Evolutionary conservation across 37 sponge, comb jelly and placozoan species (phyloP).

Genomic region (Axinella damicornis): DNA sequence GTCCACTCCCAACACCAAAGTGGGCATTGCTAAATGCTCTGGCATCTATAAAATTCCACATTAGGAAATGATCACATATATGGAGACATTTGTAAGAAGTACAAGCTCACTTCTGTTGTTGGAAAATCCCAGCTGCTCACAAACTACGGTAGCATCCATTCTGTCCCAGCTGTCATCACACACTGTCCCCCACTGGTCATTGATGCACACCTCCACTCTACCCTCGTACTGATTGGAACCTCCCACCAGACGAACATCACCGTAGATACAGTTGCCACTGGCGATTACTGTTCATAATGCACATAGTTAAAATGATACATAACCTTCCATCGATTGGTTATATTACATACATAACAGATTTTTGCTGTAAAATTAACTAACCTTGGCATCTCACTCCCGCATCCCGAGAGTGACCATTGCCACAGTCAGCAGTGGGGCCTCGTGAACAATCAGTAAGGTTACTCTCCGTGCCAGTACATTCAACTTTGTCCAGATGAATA

Average conservation of each 20-base stretch:
- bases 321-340: no score
- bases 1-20: constrained; percentile 11
- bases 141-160: constrained; percentile 5
- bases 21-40: background rate
- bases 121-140: constrained; percentile 18
- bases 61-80: no score
- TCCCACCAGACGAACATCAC: constrained; percentile 20
- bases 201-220: constrained; percentile 37
- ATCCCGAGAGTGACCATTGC: background rate
- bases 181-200: constrained; percentile 33
- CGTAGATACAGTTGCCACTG: background rate
- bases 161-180: constrained; percentile 22
- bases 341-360: no score
- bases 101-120: background rate
- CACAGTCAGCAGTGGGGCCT: background rate
- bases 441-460: constrained; percentile 8
- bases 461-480: constrained; percentile 1
- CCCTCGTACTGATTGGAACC: constrained; percentile 17
- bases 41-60: no score
- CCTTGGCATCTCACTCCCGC: constrained; percentile 29
- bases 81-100: no score
- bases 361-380: no score
- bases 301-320: no score
- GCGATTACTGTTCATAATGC: background rate
- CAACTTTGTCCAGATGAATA: background rate